These are phyloP conservation scores for Aldabrachelys gigantea DNA, from an alignment of 2,113 vertebrate species.

Conservation along the genomic window DNA sequence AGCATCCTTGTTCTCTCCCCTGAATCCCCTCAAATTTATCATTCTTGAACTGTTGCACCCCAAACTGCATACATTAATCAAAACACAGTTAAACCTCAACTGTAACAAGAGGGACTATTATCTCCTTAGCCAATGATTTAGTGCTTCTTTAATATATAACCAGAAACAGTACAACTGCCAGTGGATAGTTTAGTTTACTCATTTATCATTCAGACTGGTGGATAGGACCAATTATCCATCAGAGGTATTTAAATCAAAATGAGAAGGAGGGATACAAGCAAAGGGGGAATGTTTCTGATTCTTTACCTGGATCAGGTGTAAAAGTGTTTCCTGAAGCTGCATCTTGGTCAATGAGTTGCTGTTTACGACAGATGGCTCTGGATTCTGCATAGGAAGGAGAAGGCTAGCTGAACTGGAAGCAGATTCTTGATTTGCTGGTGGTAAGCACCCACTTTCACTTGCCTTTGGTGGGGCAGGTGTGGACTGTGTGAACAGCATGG, in stretches of 20 bases:
- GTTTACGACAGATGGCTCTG: conserved; percentile 8
- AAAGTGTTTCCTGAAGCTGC: conserved; percentile 90
- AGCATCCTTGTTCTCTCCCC: neutral
- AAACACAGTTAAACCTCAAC: neutral
- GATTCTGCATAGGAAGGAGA: conserved; percentile 65
- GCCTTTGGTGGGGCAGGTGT: conserved; percentile 46
- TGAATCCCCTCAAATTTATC: neutral
- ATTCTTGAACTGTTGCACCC: neutral
- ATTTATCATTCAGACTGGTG: neutral
- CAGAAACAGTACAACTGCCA: neutral
- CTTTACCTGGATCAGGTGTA: conserved; percentile 89
- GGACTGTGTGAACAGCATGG: conserved; percentile 86
- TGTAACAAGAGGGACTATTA: neutral
- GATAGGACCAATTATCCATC: fast-evolving
- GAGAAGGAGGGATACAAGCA: fast-evolving
- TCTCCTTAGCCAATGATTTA: fast-evolving
- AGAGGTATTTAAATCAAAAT: fast-evolving
- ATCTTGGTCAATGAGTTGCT: conserved; percentile 77
- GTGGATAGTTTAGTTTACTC: fast-evolving
- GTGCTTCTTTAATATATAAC: fast-evolving
- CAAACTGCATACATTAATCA: neutral
- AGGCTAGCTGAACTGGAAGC: conserved; percentile 5
- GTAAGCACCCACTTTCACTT: conserved; percentile 18
- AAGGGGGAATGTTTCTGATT: fast-evolving
- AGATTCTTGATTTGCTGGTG: conserved; percentile 34